Percentiles rank a stretch among this genome's conserved stretches.
Evolutionary conservation across 2,113 vertebrate species (phyloP).

Genomic region (Alouatta palliata): DNA sequence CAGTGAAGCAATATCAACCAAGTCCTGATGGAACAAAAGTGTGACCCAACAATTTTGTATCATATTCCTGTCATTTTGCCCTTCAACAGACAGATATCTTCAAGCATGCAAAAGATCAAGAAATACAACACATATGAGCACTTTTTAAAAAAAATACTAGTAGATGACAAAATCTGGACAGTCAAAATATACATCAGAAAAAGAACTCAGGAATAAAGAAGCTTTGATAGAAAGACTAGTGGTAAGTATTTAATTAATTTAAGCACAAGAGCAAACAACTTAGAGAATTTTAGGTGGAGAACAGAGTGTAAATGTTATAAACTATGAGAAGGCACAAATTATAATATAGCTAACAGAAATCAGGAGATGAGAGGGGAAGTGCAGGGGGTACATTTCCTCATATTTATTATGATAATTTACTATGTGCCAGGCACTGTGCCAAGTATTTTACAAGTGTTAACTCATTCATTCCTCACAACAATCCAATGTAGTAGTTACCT

Average conservation of each 20-base stretch:
- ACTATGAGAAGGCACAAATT: constrained; percentile 24
- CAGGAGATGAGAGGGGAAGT: neutral
- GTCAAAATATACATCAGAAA: constrained; percentile 18
- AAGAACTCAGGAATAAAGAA: constrained; percentile 41
- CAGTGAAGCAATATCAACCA: neutral
- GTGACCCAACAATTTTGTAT: constrained; percentile 12
- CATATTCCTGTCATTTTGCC: neutral
- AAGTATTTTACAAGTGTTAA: constrained; percentile 36
- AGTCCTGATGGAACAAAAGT: neutral
- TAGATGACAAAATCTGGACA: constrained; percentile 13
- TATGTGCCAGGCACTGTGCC: neutral
- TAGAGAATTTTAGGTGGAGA: neutral
- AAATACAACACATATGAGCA: neutral
- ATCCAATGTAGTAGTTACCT: neutral
- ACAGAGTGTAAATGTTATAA: neutral
- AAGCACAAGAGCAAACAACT: neutral
- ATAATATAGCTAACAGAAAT: constrained; percentile 37
- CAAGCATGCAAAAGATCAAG: constrained; percentile 9
- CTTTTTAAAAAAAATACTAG: neutral
- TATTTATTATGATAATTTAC: constrained; percentile 9
- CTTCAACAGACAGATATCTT: neutral
- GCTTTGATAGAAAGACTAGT: neutral
- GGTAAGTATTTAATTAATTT: neutral
- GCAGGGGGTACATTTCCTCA: neutral
- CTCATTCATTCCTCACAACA: neutral